A percentile compares a stretch with the other conserved stretches of the same genome.
Evolutionary conservation across 2,888 invertebrate species (phyloP).

Genomic region (Masnerella sp.): DNA sequence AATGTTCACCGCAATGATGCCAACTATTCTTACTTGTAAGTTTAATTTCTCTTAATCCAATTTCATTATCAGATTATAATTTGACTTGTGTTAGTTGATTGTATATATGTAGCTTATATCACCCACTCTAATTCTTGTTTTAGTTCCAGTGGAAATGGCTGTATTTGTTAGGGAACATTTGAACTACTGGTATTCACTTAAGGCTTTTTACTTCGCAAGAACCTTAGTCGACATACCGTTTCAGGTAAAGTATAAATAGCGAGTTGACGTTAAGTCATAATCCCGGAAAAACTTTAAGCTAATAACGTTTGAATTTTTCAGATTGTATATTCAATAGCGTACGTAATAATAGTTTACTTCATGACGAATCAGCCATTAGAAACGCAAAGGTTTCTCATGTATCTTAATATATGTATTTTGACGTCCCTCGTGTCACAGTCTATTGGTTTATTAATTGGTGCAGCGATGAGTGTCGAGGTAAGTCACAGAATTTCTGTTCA

Average conservation of each 20-base stretch:
- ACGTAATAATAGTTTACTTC: conserved; percentile 90
- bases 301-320: conserved; percentile 69
- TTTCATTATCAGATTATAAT: no score
- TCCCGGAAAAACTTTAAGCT: neutral
- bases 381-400: conserved; percentile 88
- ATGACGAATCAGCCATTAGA: conserved; percentile 98
- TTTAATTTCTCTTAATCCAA: conserved; percentile 64
- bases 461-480: conserved; percentile 92
- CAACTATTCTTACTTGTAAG: conserved; percentile 98
- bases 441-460: conserved; percentile 93
- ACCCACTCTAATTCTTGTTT: no score
- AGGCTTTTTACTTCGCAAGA: conserved; percentile 97
- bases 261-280: no score
- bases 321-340: conserved; percentile 76
- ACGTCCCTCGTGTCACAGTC: conserved; percentile 96
- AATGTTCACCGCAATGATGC: conserved; percentile 99
- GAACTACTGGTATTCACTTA: conserved; percentile 97
- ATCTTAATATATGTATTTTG: conserved; percentile 86
- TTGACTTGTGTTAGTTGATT: no score
- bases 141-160: conserved; percentile 97
- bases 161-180: conserved; percentile 96
- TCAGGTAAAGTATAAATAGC: conserved; percentile 84
- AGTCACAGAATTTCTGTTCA: conserved; percentile 50
- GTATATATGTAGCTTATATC: no score
- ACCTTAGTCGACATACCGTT: conserved; percentile 98